These are phyloP conservation scores for Pampusana beccarii DNA, from an alignment of 2,113 vertebrate genomes.

Conservation along the genomic window DNA sequence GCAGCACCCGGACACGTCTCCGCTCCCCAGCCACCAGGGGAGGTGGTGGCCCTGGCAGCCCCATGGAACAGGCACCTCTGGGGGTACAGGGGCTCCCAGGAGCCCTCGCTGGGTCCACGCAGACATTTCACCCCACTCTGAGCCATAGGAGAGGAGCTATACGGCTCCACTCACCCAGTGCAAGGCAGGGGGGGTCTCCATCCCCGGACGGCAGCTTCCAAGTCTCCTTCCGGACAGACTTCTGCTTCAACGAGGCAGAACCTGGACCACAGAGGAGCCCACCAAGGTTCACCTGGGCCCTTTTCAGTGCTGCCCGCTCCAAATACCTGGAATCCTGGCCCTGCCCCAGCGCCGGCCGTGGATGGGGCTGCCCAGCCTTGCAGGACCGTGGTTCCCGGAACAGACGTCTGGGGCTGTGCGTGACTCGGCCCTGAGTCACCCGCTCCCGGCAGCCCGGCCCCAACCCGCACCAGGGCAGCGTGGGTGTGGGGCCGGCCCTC, in stretches of 20 bases:
- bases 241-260: background rate
- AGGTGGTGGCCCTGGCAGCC: background rate
- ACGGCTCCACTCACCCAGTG: background rate
- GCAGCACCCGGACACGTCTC: background rate
- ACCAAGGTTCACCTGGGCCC: background rate
- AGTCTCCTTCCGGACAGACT: accelerated
- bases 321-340: background rate
- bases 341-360: background rate
- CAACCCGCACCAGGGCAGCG: background rate
- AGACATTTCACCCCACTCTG: background rate
- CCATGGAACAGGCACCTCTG: accelerated
- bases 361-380: background rate
- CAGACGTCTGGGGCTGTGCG: accelerated
- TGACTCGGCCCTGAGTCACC: slow-evolving; percentile 62
- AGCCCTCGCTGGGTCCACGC: background rate
- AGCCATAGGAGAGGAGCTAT: accelerated
- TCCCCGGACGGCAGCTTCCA: background rate
- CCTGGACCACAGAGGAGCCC: accelerated
- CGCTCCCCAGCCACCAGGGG: background rate
- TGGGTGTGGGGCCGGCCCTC: background rate
- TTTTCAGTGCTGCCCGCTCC: background rate
- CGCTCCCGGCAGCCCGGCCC: background rate
- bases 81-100: background rate
- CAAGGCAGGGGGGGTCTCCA: background rate
- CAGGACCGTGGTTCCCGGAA: background rate